These are phyloP conservation scores for Neomonachus schauinslandi DNA, from an alignment of 2,113 vertebrate species.

Conservation along the genomic window DNA sequence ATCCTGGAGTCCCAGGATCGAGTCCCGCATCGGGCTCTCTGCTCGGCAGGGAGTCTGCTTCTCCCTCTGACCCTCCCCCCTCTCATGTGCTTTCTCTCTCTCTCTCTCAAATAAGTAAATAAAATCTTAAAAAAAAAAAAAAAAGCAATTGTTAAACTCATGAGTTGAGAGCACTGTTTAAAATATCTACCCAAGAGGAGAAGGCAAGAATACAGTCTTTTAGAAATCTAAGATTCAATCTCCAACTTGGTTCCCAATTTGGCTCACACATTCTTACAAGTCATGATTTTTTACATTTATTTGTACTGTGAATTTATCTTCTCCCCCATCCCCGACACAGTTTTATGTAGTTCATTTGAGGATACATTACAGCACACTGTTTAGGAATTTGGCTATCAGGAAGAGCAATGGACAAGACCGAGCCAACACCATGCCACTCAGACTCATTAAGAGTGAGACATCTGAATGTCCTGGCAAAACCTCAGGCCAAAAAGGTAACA, in stretches of 20 bases:
- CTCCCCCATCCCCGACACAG: not conserved
- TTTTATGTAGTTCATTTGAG: not conserved
- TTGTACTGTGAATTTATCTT: not conserved
- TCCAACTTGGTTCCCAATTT: not conserved
- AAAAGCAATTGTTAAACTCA: not conserved
- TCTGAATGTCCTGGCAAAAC: conserved; percentile 57
- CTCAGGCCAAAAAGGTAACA: not conserved
- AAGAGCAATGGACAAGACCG: not conserved
- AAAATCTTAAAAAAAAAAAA: too few relatives aligned
- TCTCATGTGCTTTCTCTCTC: too few relatives aligned
- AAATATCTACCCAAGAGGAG: not conserved
- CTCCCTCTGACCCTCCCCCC: too few relatives aligned
- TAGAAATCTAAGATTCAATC: not conserved
- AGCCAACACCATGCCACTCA: not conserved
- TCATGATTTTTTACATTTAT: not conserved
- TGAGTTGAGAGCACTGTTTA: not conserved
- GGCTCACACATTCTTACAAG: not conserved
- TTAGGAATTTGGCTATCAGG: not conserved
- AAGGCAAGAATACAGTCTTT: not conserved
- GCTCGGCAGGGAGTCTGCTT: too few relatives aligned
- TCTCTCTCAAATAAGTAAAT: too few relatives aligned
- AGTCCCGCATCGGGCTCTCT: too few relatives aligned
- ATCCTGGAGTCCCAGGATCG: too few relatives aligned
- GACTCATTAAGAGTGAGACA: not conserved
- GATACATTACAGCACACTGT: not conserved